Conservation (phyloP, 2,113 vertebrate species). For the Cryptotis parvus region DNA sequence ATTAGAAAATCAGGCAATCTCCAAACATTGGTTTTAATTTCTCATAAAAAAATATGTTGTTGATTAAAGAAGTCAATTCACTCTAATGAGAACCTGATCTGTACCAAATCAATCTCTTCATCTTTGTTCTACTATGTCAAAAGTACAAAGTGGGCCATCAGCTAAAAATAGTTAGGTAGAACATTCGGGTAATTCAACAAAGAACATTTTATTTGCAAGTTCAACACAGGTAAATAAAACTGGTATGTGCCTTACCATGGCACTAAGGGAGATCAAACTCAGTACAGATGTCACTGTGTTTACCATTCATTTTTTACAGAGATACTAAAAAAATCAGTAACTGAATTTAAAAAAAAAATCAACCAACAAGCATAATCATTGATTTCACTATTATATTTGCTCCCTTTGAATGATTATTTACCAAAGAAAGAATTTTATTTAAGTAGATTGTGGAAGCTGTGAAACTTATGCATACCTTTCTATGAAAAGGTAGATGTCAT, state of each 20-base stretch:
- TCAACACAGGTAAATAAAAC: conserved; percentile 64
- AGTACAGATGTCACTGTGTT: conserved; percentile 12
- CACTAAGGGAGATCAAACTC: not conserved
- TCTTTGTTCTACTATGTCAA: conserved; percentile 44
- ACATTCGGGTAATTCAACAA: not conserved
- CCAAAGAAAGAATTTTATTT: conserved; percentile 50
- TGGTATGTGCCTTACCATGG: not conserved
- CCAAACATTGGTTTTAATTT: conserved; percentile 68
- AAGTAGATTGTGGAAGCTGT: conserved; percentile 32
- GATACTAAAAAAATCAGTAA: conserved; percentile 39
- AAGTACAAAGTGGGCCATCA: conserved; percentile 19
- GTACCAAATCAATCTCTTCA: conserved; percentile 27
- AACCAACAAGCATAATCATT: conserved; percentile 22
- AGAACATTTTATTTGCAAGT: conserved; percentile 23
- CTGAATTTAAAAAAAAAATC: conserved; percentile 47
- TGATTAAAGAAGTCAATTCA: conserved; percentile 24
- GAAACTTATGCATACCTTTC: conserved; percentile 19
- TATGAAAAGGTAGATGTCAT: conserved; percentile 26
- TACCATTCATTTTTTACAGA: conserved; percentile 28
- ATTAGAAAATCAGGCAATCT: conserved; percentile 50
- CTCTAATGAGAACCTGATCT: conserved; percentile 43
- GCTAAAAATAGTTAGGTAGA: conserved; percentile 28
- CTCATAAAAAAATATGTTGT: conserved; percentile 66
- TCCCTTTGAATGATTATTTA: not conserved
- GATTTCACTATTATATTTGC: not conserved